phyloP scores from a whole-genome alignment of 2,113 vertebrate species.

The Ondatra zibethicus region DNA sequence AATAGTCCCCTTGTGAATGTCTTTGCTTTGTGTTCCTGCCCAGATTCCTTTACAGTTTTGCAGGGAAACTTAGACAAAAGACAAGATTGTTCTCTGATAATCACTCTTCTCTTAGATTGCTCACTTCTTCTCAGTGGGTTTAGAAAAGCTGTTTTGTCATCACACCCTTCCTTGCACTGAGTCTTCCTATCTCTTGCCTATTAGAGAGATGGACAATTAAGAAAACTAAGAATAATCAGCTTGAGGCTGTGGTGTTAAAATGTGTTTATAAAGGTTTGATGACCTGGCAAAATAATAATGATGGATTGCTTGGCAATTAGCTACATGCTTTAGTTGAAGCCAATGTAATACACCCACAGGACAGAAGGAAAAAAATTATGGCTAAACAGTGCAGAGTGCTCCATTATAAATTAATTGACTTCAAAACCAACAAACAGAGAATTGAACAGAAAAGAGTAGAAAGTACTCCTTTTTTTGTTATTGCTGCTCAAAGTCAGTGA shows the following conservation, averaged over 20 bases:
- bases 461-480: slow-evolving; percentile 39
- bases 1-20: neutral
- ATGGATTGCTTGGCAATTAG: neutral
- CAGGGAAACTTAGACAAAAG: neutral
- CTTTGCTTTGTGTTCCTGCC: neutral
- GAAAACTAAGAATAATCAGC: neutral
- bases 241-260: neutral
- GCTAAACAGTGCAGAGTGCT: neutral
- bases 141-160: neutral
- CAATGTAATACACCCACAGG: neutral
- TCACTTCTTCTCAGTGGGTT: neutral
- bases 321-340: neutral
- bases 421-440: neutral
- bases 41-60: neutral
- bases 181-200: neutral
- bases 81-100: neutral
- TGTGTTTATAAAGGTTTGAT: neutral
- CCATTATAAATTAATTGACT: neutral
- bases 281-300: neutral
- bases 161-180: neutral
- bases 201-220: neutral
- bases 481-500: neutral
- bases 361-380: neutral
- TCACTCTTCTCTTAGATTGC: neutral
- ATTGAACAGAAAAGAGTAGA: neutral